Evolutionary conservation across 2,797 vertebrate genomes (phyloP).

Genomic region (Acanthurus lineatus): DNA sequence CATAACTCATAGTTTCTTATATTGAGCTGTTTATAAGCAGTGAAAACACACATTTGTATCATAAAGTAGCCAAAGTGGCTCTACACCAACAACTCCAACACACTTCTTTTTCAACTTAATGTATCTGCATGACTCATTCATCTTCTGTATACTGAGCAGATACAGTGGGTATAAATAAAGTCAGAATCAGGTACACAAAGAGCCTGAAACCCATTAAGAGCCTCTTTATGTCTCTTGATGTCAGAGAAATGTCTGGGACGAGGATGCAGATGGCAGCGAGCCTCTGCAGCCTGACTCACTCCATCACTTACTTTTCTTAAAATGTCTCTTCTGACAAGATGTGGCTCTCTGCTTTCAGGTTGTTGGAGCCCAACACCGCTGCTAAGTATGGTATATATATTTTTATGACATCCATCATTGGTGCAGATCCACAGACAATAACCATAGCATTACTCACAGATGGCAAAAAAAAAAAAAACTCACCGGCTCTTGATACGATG

Average conservation of each 20-base stretch:
- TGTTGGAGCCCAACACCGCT: constrained; percentile 40
- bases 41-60: not conserved
- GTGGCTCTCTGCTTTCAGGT: constrained; percentile 35
- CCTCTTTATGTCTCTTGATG: constrained; percentile 13
- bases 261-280: constrained; percentile 11
- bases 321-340: constrained; percentile 64
- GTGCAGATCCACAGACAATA: constrained; percentile 72
- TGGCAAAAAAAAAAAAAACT: constrained; percentile 52
- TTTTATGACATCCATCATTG: constrained; percentile 79
- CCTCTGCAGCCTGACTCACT: constrained; percentile 40
- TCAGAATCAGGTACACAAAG: not conserved
- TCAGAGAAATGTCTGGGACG: not conserved
- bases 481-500: constrained; percentile 72
- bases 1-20: constrained; percentile 27
- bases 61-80: not conserved
- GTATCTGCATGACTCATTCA: not conserved
- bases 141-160: not conserved
- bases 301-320: constrained; percentile 57
- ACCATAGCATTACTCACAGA: constrained; percentile 70
- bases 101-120: not conserved
- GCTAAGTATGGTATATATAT: constrained; percentile 73
- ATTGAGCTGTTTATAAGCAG: constrained; percentile 9
- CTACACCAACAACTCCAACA: not conserved
- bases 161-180: constrained; percentile 17
- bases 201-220: constrained; percentile 15